A percentile compares a stretch with the other conserved stretches of the same genome.
These are phyloP conservation scores for Rhaphigaster nebulosa DNA, from an alignment of 2,888 invertebrate species.

Conservation along the genomic window DNA sequence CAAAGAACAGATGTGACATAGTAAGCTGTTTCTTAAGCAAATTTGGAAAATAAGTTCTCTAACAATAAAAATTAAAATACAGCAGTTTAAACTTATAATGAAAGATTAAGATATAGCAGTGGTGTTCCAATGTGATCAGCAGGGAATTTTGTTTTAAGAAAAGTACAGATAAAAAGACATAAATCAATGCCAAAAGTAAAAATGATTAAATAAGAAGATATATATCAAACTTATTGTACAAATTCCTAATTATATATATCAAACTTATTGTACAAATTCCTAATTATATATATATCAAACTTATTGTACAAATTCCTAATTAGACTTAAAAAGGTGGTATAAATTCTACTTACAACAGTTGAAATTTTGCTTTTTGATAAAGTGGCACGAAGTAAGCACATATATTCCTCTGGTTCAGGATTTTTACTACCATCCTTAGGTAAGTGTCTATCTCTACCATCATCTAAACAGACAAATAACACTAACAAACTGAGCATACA, in stretches of 20 bases:
- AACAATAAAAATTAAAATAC: not conserved
- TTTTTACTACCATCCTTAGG: slow-evolving; percentile 79
- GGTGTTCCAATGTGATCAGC: not conserved
- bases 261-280: too few relatives aligned
- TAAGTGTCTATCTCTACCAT: slow-evolving; percentile 82
- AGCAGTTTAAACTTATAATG: not conserved
- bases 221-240: too few relatives aligned
- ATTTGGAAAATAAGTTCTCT: too few relatives aligned
- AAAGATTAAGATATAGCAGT: not conserved
- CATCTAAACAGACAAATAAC: slow-evolving; percentile 72
- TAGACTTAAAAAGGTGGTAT: not conserved
- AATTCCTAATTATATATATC: too few relatives aligned
- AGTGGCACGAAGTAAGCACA: slow-evolving; percentile 89
- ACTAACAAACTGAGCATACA: not conserved
- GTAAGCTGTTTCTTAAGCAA: too few relatives aligned
- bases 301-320: not conserved
- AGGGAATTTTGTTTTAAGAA: not conserved
- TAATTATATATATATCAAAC: not conserved
- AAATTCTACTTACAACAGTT: slow-evolving; percentile 68
- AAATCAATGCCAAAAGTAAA: not conserved
- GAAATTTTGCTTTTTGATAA: slow-evolving; percentile 81
- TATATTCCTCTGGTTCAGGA: slow-evolving; percentile 77
- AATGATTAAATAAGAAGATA: too few relatives aligned
- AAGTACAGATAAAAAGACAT: not conserved
- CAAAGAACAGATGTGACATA: not conserved